phyloP scores from a whole-genome alignment of 1,140 invertebrate genomes.

The Diabrotica virgifera region DNA sequence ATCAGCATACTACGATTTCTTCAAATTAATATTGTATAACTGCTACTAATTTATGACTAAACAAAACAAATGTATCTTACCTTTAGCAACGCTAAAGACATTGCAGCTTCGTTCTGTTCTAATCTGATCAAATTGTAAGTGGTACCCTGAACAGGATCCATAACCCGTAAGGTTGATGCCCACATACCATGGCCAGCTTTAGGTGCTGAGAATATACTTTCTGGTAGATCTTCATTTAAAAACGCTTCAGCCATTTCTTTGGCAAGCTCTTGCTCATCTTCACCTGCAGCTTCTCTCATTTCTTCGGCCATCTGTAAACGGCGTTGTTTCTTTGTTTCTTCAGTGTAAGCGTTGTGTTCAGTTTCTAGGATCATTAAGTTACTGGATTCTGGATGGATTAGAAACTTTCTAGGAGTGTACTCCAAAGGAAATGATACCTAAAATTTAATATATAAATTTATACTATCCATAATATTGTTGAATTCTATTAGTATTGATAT shows the following conservation, averaged over 20 bases:
- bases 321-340: constrained; percentile 91
- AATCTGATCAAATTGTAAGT: constrained; percentile 78
- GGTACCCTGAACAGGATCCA: constrained; percentile 82
- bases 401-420: constrained; percentile 94
- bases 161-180: constrained; percentile 91
- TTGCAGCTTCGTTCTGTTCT: constrained; percentile 95
- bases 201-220: constrained; percentile 90
- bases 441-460: constrained; percentile 12
- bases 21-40: too few relatives aligned
- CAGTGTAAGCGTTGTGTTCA: constrained; percentile 98
- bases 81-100: constrained; percentile 69
- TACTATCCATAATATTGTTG: constrained; percentile 7
- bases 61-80: neutral
- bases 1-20: too few relatives aligned
- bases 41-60: too few relatives aligned
- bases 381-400: constrained; percentile 91
- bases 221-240: constrained; percentile 90
- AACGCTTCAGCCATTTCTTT: constrained; percentile 97
- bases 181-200: constrained; percentile 96
- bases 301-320: constrained; percentile 85
- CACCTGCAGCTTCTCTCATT: constrained; percentile 94
- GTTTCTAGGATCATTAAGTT: constrained; percentile 92
- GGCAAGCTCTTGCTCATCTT: constrained; percentile 91
- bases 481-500: neutral
- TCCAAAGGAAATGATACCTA: constrained; percentile 80